Evolutionary conservation across 35 echinoderm and acorn worm genomes (phyloP).

Genomic region (Apostichopus californicus): DNA sequence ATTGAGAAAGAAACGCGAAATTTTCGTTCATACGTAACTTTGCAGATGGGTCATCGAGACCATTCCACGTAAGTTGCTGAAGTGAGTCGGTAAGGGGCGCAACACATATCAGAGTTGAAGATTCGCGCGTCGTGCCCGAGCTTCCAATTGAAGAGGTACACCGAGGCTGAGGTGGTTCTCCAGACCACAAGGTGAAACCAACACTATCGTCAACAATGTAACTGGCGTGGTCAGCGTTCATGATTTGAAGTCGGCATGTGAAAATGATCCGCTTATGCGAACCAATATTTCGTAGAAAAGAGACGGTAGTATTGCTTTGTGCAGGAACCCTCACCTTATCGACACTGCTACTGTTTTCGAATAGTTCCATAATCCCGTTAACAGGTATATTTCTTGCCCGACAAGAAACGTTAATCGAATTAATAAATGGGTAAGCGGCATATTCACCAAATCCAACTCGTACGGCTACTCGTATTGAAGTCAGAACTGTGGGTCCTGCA

Average conservation of each 20-base stretch:
- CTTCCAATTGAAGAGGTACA: not conserved
- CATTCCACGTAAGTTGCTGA: not conserved
- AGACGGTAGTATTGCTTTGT: too few relatives aligned
- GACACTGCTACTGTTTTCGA: not conserved
- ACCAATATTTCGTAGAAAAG: not conserved
- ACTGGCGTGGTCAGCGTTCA: not conserved
- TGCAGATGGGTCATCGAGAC: not conserved
- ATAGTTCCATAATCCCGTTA: not conserved
- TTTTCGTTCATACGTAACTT: too few relatives aligned
- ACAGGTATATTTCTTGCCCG: not conserved
- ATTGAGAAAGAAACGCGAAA: too few relatives aligned
- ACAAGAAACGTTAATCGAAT: not conserved
- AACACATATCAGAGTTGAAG: not conserved
- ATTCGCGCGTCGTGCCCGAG: not conserved
- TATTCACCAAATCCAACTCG: not conserved
- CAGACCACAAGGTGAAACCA: not conserved
- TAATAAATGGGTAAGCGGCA: not conserved
- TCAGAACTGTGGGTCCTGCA: not conserved
- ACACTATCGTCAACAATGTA: not conserved
- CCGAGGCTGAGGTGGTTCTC: not conserved
- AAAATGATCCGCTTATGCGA: not conserved
- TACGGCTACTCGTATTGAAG: not conserved
- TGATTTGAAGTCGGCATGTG: not conserved
- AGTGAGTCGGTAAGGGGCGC: not conserved
- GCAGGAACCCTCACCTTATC: too few relatives aligned